Conservation (phyloP, 2,888 invertebrate genomes). For the Synergus umbraculus region DNA sequence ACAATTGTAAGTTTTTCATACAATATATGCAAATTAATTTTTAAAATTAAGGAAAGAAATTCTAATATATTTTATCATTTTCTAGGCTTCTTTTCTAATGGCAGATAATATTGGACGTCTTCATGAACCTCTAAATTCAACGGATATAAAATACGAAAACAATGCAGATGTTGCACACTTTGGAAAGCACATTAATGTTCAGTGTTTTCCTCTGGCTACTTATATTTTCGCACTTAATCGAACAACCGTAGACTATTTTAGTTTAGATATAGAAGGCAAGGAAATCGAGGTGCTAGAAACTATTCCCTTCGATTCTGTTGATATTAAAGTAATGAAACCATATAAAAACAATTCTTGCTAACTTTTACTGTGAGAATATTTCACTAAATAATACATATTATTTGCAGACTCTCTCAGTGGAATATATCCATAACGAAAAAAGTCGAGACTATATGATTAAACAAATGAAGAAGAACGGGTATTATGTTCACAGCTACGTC, state of each 20-base stretch:
- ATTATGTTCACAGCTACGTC: conserved; percentile 74
- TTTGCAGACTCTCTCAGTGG: conserved; percentile 76
- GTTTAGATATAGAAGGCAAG: conserved; percentile 79
- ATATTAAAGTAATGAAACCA: conserved; percentile 73
- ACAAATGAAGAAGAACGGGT: conserved; percentile 76
- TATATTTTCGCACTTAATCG: conserved; percentile 78
- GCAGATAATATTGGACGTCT: conserved; percentile 76
- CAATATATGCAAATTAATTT: not conserved
- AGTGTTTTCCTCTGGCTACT: conserved; percentile 79
- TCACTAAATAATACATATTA: conserved; percentile 9
- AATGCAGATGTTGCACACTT: conserved; percentile 61
- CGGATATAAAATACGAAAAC: conserved; percentile 51
- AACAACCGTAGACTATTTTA: conserved; percentile 79
- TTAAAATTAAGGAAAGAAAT: not conserved
- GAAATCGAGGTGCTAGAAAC: conserved; percentile 79
- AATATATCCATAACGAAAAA: conserved; percentile 76
- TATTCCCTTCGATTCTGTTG: conserved; percentile 78
- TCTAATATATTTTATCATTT: conserved; percentile 47
- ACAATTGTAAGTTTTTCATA: conserved; percentile 69
- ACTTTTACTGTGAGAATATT: not conserved
- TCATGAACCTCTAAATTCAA: conserved; percentile 58
- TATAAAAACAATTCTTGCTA: not conserved
- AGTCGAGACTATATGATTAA: conserved; percentile 72
- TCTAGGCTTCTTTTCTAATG: conserved; percentile 76
- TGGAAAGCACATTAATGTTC: conserved; percentile 74